Conservation (phyloP, 2,113 vertebrate genomes). For the Notarius lentiginosus region DNA sequence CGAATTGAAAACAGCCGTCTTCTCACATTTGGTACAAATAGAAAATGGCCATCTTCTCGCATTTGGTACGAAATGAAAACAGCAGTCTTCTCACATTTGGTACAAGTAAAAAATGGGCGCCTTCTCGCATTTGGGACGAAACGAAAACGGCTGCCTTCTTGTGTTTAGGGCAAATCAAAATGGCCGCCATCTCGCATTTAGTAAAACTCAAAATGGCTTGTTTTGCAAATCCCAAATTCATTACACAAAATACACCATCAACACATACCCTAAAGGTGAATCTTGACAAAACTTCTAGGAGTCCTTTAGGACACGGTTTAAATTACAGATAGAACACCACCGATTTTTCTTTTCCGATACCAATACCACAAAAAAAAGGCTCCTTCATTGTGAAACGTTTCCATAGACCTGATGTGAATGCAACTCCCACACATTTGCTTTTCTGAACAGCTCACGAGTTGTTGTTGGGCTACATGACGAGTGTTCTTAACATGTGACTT, state of each 20-base stretch:
- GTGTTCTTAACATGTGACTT: not conserved
- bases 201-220: not conserved
- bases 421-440: not conserved
- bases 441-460: not conserved
- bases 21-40: too few species aligned
- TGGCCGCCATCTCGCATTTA: not conserved
- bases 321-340: not conserved
- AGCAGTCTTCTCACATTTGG: too few species aligned
- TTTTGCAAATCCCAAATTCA: not conserved
- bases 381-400: not conserved
- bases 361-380: not conserved
- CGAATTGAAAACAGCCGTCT: too few species aligned
- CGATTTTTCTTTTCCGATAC: not conserved
- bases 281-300: not conserved
- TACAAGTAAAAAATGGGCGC: too few species aligned
- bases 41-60: too few species aligned
- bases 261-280: not conserved
- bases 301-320: not conserved
- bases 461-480: not conserved
- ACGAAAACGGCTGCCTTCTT: too few species aligned
- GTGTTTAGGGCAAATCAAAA: not conserved
- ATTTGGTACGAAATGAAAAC: too few species aligned
- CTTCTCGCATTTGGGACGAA: too few species aligned
- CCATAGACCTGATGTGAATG: not conserved
- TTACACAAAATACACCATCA: not conserved